phyloP scores from a whole-genome alignment of 2,888 invertebrate genomes.

The Oxytorus armatus region DNA sequence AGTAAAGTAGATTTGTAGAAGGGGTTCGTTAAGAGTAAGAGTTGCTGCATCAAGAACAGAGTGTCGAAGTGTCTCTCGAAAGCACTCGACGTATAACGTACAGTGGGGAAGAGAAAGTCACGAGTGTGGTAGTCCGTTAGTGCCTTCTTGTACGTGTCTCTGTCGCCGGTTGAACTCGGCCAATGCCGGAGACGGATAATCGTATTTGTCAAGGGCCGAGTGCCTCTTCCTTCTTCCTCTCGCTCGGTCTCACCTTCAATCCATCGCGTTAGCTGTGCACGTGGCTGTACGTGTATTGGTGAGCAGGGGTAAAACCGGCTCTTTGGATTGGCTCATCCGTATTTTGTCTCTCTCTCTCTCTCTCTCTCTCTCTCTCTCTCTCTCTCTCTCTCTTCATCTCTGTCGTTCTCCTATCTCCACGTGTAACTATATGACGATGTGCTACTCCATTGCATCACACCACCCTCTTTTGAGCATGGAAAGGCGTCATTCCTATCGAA shows the following conservation, averaged over 20 bases:
- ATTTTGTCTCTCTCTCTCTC: not conserved
- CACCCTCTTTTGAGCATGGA: not conserved
- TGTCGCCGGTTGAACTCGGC: constrained; percentile 67
- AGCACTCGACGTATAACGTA: constrained; percentile 5
- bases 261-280: not conserved
- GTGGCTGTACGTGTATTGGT: constrained; percentile 11
- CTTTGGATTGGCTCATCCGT: constrained; percentile 52
- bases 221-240: constrained; percentile 59
- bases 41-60: constrained; percentile 36
- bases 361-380: constrained; percentile 29
- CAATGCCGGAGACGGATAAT: constrained; percentile 71
- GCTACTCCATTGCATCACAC: not conserved
- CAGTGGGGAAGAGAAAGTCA: constrained; percentile 31
- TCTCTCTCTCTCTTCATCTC: constrained; percentile 39
- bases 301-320: constrained; percentile 40
- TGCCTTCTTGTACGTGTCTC: constrained; percentile 42
- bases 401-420: not conserved
- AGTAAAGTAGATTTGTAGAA: not conserved
- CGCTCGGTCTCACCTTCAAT: constrained; percentile 28
- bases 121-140: constrained; percentile 22
- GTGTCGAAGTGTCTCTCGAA: constrained; percentile 44
- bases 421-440: not conserved
- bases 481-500: constrained; percentile 42
- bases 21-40: not conserved
- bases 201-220: constrained; percentile 75